Evolutionary conservation across 2,888 invertebrate genomes (phyloP), one percentile per base, ranked within the genome.

Genomic region (Brenthis daphne): DNA sequence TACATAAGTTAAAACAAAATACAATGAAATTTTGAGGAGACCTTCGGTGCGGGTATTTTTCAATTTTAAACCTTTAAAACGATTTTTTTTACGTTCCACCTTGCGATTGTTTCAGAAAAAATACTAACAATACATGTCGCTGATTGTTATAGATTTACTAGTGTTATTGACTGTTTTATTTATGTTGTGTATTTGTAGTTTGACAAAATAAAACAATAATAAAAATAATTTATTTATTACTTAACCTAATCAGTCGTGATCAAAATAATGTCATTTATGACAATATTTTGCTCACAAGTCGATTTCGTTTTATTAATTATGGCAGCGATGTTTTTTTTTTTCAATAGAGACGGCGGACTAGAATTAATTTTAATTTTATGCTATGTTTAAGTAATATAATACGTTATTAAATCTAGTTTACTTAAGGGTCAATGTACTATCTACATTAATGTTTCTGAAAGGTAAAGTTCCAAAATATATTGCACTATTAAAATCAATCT

Each of bases 211-310:
- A 79, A 77, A 75, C 55, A 73, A 60, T 58, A 72, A 65, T 71
- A 50, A 70, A 75, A 74, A 73, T 73, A 76, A 81, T 82, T 81
- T 80, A 80, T 83, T 83, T 84, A 80, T 82, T 84, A 77, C 73
- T 73, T 72, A 76, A 73, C 72, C 63, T 75, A 73, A 69, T 55
- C 77, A 82, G 83, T 92, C 92, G 92, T 92, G 92, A 83, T 85
- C 87, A 86, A 87, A 90, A 91, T 92, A 87, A 82, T 86, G 85
- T 79, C 50, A 54, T 57, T 43, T 43, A 57, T 69, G 55, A 78
- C 87, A 88, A 85, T 75, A 92, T 92, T 82, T 86, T 84, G 90
- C 80, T 84, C 92, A 92, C 92, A 92, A 92, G 85, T 82, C 60
- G 66, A 64, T 12, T 68, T 16, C 16, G 53, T 60, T 61, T 73